Evolutionary conservation across 2,797 vertebrate species (phyloP).

Genomic region (Adelosebastes latens): DNA sequence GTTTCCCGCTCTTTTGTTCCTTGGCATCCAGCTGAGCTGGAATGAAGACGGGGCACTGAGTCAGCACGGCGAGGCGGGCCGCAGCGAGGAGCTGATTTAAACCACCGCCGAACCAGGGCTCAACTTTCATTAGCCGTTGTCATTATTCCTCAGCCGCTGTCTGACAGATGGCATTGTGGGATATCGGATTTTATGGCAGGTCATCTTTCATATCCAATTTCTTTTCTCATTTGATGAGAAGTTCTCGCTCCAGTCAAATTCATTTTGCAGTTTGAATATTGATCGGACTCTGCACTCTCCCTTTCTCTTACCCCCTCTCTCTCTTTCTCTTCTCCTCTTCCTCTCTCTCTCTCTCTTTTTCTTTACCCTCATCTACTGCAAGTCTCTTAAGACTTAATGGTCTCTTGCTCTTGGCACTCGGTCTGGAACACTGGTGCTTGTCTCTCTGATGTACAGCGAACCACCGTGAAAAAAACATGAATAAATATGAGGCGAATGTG

Average conservation of each 20-base stretch:
- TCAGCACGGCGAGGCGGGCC: constrained; percentile 68
- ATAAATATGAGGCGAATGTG: constrained; percentile 57
- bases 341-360: constrained; percentile 11
- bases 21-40: constrained; percentile 46
- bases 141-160: constrained; percentile 80
- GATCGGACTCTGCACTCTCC: constrained; percentile 69
- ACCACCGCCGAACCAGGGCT: constrained; percentile 77
- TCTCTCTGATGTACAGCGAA: constrained; percentile 63
- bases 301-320: constrained; percentile 15
- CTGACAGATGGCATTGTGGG: constrained; percentile 86
- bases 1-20: constrained; percentile 41
- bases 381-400: constrained; percentile 72
- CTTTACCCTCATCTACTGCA: constrained; percentile 52
- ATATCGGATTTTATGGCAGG: constrained; percentile 86
- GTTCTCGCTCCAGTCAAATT: constrained; percentile 84
- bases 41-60: constrained; percentile 68
- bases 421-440: constrained; percentile 57
- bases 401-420: constrained; percentile 58
- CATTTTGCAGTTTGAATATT: constrained; percentile 87
- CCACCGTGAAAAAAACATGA: constrained; percentile 47
- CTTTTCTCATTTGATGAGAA: constrained; percentile 85
- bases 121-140: constrained; percentile 85
- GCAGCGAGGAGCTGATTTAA: constrained; percentile 78
- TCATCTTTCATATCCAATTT: constrained; percentile 88
- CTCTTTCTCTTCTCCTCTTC: constrained; percentile 15